Evolutionary conservation across 1,140 invertebrate genomes (phyloP).

Genomic region (Callitettix versicolor): DNA sequence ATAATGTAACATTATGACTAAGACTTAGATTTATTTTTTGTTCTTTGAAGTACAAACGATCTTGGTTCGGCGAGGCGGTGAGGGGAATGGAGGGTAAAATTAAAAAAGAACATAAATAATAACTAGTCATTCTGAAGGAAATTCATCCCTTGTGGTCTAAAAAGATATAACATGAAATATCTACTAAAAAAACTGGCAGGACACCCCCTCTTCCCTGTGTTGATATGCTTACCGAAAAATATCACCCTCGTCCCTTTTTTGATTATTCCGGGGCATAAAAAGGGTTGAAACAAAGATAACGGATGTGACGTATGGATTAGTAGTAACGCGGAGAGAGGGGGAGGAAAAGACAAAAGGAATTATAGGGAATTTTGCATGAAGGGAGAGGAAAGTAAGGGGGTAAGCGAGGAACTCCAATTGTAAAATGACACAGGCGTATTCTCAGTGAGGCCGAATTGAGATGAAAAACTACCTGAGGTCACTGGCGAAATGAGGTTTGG

Average conservation of each 20-base stretch:
- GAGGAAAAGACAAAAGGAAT: conserved; percentile 27
- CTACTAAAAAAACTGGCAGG: conserved; percentile 10
- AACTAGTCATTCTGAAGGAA: conserved; percentile 19
- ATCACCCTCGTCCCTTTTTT: conserved; percentile 25
- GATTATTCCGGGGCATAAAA: conserved; percentile 28
- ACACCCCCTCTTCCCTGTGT: conserved; percentile 13
- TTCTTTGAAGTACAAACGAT: too few species aligned
- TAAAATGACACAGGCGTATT: conserved; percentile 7
- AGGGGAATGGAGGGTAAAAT: neutral
- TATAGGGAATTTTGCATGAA: conserved; percentile 25
- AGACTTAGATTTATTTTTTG: too few species aligned
- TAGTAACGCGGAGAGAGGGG: conserved; percentile 9
- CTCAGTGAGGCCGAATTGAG: neutral
- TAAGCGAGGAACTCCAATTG: conserved; percentile 13
- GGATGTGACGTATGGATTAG: conserved; percentile 27
- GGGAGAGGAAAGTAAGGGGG: conserved; percentile 15
- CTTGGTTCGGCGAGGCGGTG: neutral
- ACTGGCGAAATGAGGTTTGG: too few species aligned
- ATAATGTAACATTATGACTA: too few species aligned
- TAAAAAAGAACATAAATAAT: conserved; percentile 17
- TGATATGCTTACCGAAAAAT: conserved; percentile 26
- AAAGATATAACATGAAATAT: conserved; percentile 19
- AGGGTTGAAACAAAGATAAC: conserved; percentile 29
- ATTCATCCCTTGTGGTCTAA: conserved; percentile 22
- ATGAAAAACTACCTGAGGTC: too few species aligned